Percentiles rank a stretch among this genome's conserved stretches.
Conservation (phyloP, 1,140 invertebrate species). For the Portunus trituberculatus region DNA sequence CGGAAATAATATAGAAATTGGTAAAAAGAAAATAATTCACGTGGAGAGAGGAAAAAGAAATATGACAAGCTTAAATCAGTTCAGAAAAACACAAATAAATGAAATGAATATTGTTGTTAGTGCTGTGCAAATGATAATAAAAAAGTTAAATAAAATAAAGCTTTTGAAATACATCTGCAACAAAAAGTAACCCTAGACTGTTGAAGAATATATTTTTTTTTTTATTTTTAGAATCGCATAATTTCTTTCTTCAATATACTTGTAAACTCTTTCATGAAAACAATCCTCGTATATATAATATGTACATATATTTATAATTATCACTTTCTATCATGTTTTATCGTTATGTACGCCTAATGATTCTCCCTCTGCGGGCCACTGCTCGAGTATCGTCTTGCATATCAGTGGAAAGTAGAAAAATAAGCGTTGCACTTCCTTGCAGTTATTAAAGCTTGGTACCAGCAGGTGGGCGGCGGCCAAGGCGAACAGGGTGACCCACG, state of each 20-base stretch:
- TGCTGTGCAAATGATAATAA: neutral
- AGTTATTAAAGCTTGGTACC: conserved; percentile 13
- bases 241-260: neutral
- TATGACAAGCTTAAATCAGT: neutral
- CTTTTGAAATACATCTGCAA: neutral
- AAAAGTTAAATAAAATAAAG: too few relatives aligned
- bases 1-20: neutral
- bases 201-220: neutral
- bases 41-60: neutral
- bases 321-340: neutral
- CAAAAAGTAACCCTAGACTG: neutral
- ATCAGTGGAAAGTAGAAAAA: conserved; percentile 12
- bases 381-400: neutral
- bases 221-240: neutral
- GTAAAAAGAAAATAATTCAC: neutral
- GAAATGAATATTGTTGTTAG: neutral
- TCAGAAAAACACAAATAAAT: neutral
- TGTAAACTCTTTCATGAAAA: conserved; percentile 11
- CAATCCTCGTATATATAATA: neutral
- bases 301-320: neutral
- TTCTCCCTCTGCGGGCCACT: neutral
- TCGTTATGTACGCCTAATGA: neutral
- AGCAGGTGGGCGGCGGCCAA: neutral
- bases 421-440: neutral
- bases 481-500: neutral